Evolutionary conservation across 2,113 vertebrate genomes (phyloP), one percentile per base, ranked within the genome.

Genomic region (Leptobrachium leishanense): DNA sequence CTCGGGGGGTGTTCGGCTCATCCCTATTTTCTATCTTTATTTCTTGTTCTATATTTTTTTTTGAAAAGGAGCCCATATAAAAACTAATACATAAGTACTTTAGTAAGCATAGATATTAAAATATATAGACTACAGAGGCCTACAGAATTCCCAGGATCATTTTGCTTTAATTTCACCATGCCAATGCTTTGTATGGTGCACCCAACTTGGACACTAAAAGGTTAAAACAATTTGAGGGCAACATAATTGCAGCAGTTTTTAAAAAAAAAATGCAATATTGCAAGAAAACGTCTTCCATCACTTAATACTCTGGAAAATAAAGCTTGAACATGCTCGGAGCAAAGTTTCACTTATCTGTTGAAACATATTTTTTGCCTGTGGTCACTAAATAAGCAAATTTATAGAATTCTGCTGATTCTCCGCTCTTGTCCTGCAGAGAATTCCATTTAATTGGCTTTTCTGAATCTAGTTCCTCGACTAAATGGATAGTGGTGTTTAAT

Each of bases 271-370:
- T 82, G 80, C 79, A 74, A 84, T 84, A 44, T 86, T 87, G 78
- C 83, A 88, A 89, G 84, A 76, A 84, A 88, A 87, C 82, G 46
- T 44, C 71, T 53, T 10, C 42, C 67, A 85, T 81, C 69, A 72
- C 8, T 54, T 85, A 80, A 85, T 86, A 86, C 81, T 82, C 81
- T 63, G 85, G 62, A 88, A 87, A 90, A 85, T 0, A 10, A 82
- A 62, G 6, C 77, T 72, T 79, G 78, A 53, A 79, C 59, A 53
- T 0, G 11, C 74, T 85, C 62, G 68, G 77, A 81, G 79, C 69
- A 88, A 39, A 88, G 85, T 86, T 87, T 87, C 82, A 83, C 82
- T 89, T 90, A 84, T 89, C 86, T 79, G 83, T 79, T 84, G 74
- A 88, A 88, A 88, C 82, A 88, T 83, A 87, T 86, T 88, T 31